Evolutionary conservation across 1,140 invertebrate species (phyloP).

Genomic region (Coptotermes formosanus): DNA sequence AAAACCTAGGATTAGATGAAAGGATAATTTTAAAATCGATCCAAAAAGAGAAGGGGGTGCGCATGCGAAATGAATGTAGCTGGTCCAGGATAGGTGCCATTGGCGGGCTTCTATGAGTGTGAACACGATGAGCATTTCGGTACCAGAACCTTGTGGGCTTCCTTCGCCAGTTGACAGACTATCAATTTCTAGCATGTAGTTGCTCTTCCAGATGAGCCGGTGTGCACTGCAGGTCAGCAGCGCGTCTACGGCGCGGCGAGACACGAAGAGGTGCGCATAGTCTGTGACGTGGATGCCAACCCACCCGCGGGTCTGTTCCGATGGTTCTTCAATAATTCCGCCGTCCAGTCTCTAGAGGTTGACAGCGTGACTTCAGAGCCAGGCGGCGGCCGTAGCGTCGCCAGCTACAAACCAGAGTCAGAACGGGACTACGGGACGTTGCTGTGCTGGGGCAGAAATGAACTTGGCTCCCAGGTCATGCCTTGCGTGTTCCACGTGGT

Average conservation of each 20-base stretch:
- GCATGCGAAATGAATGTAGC: no score
- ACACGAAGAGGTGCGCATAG: constrained; percentile 71
- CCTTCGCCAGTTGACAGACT: no score
- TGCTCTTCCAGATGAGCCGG: constrained; percentile 61
- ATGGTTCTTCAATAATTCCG: constrained; percentile 75
- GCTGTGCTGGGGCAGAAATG: constrained; percentile 68
- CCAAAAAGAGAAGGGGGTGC: no score
- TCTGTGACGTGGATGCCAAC: constrained; percentile 83
- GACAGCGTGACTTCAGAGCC: constrained; percentile 61
- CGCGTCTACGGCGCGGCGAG: constrained; percentile 74
- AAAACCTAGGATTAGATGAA: no score
- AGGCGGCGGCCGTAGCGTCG: constrained; percentile 59
- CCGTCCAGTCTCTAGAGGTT: constrained; percentile 52
- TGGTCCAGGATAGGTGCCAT: no score
- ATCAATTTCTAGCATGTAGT: not conserved
- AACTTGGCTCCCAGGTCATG: constrained; percentile 62
- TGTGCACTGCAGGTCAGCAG: constrained; percentile 64
- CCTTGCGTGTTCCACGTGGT: constrained; percentile 73
- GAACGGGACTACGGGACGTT: constrained; percentile 71
- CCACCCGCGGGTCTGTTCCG: constrained; percentile 66
- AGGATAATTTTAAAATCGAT: no score
- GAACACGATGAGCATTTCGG: no score
- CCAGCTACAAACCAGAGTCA: constrained; percentile 65
- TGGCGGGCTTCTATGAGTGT: no score
- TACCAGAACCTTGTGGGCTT: no score